A percentile compares a stretch with the other conserved stretches of the same genome.
Evolutionary conservation across 2,113 vertebrate genomes (phyloP).

Genomic region (Numida meleagris): DNA sequence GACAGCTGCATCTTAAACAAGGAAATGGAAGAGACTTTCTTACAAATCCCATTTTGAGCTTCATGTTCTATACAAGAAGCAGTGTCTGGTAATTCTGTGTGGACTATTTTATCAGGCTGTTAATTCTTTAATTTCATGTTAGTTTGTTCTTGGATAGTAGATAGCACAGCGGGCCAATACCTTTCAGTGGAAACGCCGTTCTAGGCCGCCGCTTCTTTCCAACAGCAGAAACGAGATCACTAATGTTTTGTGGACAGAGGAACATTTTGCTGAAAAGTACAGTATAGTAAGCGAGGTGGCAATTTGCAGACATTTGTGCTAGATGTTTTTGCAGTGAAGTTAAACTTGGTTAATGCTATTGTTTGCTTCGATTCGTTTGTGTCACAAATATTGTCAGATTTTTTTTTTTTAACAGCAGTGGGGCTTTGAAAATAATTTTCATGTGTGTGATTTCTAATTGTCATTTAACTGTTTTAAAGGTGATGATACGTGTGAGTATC

Average conservation of each 20-base stretch:
- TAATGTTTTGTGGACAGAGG: background rate
- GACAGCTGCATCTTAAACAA: background rate
- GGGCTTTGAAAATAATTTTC: background rate
- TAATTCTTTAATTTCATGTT: background rate
- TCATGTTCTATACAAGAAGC: background rate
- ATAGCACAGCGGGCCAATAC: background rate
- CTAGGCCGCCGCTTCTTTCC: background rate
- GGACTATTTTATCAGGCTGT: background rate
- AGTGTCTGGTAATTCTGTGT: background rate
- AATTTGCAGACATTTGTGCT: background rate
- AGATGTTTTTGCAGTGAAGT: background rate
- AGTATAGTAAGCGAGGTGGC: background rate
- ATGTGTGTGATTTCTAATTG: background rate
- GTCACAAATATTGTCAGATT: background rate
- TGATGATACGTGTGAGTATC: conserved; percentile 92
- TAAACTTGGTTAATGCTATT: background rate
- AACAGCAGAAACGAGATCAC: background rate
- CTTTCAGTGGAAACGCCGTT: background rate
- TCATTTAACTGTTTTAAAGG: conserved; percentile 75
- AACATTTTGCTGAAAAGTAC: background rate
- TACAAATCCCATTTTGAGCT: background rate
- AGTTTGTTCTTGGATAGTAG: background rate
- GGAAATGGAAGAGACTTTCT: background rate
- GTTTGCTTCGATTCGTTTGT: background rate
- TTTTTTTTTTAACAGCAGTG: background rate